A percentile compares a stretch with the other conserved stretches of the same genome.
phyloP scores from a whole-genome alignment of 2,888 invertebrate genomes.

The Acanthococcus lagerstroemiae region DNA sequence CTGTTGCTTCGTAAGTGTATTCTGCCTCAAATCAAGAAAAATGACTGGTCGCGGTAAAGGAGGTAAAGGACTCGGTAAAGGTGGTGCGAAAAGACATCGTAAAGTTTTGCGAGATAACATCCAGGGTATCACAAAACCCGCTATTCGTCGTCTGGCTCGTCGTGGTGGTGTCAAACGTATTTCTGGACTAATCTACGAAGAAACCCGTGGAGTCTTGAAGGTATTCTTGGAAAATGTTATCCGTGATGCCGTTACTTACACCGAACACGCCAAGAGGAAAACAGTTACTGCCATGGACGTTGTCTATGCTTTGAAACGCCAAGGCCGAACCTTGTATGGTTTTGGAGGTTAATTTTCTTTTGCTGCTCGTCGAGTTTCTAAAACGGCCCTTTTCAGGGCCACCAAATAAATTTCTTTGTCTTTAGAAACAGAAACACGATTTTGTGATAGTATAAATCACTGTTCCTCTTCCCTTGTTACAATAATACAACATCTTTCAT shows the following conservation, averaged over 20 bases:
- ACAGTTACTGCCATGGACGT: conserved; percentile 50
- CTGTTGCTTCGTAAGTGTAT: too few relatives aligned
- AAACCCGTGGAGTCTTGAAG: conserved; percentile 68
- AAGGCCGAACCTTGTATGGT: conserved; percentile 71
- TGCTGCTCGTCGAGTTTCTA: background rate
- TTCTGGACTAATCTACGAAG: conserved; percentile 59
- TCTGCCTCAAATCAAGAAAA: too few relatives aligned
- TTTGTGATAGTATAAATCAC: too few relatives aligned
- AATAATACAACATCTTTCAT: too few relatives aligned
- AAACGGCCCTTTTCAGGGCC: conserved; percentile 31
- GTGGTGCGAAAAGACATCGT: conserved; percentile 71
- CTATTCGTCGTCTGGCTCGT: conserved; percentile 62
- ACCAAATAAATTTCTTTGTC: conserved; percentile 16
- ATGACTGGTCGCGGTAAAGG: conserved; percentile 76
- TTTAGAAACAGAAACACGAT: too few relatives aligned
- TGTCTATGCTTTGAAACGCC: conserved; percentile 71
- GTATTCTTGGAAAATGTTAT: conserved; percentile 71
- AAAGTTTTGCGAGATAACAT: conserved; percentile 53
- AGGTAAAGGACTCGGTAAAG: conserved; percentile 67
- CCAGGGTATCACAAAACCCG: conserved; percentile 58
- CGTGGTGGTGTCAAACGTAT: conserved; percentile 52
- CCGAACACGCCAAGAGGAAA: conserved; percentile 60
- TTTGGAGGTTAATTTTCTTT: conserved; percentile 53
- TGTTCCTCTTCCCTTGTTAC: too few relatives aligned
- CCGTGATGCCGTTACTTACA: conserved; percentile 74